phyloP scores from a whole-genome alignment of 2,888 invertebrate species.

The Acronicta alni region DNA sequence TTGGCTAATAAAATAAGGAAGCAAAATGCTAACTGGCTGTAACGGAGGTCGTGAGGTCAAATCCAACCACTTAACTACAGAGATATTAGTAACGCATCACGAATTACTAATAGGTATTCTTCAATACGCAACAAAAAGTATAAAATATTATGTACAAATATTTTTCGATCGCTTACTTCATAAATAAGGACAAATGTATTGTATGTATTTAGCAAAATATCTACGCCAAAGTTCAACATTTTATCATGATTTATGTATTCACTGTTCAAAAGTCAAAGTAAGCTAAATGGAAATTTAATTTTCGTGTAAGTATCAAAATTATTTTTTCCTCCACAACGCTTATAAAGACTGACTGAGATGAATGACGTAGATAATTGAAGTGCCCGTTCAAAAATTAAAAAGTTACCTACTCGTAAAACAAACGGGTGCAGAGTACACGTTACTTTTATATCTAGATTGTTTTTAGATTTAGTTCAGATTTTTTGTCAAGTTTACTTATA shows the following conservation, averaged over 20 bases:
- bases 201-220: background rate
- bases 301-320: constrained; percentile 72
- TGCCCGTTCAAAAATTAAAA: constrained; percentile 73
- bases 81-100: constrained; percentile 36
- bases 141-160: background rate
- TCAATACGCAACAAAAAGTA: background rate
- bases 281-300: constrained; percentile 65
- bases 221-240: constrained; percentile 4
- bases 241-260: constrained; percentile 63
- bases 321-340: constrained; percentile 63
- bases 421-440: constrained; percentile 41
- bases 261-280: constrained; percentile 58
- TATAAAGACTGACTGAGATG: constrained; percentile 82
- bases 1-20: constrained; percentile 31
- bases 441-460: constrained; percentile 38
- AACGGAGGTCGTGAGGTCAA: constrained; percentile 35
- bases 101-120: constrained; percentile 15
- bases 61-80: constrained; percentile 12
- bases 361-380: constrained; percentile 81
- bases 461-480: constrained; percentile 24
- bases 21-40: constrained; percentile 10
- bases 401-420: constrained; percentile 53
- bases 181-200: background rate
- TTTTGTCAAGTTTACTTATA: constrained; percentile 34
- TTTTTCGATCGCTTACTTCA: background rate